Conservation (phyloP, 1,140 invertebrate genomes). For the Ceratina australensis region DNA sequence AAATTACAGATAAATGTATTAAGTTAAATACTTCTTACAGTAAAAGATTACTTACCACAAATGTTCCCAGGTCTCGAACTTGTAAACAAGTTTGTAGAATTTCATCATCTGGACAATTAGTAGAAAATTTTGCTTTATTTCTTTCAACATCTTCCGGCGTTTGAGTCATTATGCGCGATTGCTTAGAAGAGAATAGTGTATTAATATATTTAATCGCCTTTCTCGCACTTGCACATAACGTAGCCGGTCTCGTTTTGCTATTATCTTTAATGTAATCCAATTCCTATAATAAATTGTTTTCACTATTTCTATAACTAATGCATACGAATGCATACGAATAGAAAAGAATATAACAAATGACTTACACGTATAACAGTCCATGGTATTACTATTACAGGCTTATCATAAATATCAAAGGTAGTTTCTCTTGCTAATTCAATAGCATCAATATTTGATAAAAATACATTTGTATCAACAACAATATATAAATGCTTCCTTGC, state of each 20-base stretch:
- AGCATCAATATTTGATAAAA: slow-evolving; percentile 70
- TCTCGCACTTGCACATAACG: slow-evolving; percentile 65
- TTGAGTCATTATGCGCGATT: slow-evolving; percentile 75
- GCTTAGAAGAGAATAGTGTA: slow-evolving; percentile 69
- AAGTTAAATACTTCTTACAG: neutral
- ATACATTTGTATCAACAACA: slow-evolving; percentile 78
- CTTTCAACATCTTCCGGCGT: slow-evolving; percentile 66
- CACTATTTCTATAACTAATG: neutral
- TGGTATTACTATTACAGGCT: slow-evolving; percentile 72
- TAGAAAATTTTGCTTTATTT: slow-evolving; percentile 69
- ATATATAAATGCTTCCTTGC: slow-evolving; percentile 67
- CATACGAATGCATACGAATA: neutral
- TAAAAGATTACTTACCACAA: slow-evolving; percentile 60
- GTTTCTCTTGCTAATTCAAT: slow-evolving; percentile 66
- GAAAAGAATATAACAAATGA: slow-evolving; percentile 23
- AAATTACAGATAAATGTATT: neutral
- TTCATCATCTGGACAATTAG: slow-evolving; percentile 75
- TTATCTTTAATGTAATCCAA: slow-evolving; percentile 76
- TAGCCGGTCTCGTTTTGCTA: slow-evolving; percentile 54
- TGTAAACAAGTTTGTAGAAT: slow-evolving; percentile 77
- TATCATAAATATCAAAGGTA: slow-evolving; percentile 65
- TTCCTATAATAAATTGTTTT: slow-evolving; percentile 64
- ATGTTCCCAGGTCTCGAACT: slow-evolving; percentile 61
- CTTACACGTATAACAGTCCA: slow-evolving; percentile 76
- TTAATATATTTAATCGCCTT: slow-evolving; percentile 72